Conservation (phyloP, 2,113 vertebrate genomes). For the Mus pahari region DNA sequence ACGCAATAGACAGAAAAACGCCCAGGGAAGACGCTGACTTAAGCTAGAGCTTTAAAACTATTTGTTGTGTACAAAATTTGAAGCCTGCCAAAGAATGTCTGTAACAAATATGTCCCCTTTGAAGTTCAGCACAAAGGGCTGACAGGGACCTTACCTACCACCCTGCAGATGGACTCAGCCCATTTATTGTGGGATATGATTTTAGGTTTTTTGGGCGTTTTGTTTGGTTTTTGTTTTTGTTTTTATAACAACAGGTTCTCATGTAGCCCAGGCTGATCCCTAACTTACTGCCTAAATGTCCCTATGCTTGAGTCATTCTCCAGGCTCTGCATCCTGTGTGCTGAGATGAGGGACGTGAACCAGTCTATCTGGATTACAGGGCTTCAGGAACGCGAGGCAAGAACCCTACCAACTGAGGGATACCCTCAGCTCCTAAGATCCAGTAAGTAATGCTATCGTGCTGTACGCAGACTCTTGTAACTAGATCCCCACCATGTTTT, state of each 20-base stretch:
- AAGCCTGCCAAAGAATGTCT: not conserved
- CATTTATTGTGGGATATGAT: not conserved
- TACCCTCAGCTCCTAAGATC: not conserved
- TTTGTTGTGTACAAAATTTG: not conserved
- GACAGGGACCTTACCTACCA: not conserved
- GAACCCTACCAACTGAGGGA: not conserved
- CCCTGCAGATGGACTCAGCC: rapidly evolving
- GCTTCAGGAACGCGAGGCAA: not conserved
- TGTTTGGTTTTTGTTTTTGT: no score
- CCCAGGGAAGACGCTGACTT: not conserved
- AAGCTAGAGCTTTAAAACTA: not conserved
- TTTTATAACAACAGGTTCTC: not conserved
- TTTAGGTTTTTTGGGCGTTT: no score
- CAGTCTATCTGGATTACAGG: not conserved
- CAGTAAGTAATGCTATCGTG: not conserved
- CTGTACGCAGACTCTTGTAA: not conserved
- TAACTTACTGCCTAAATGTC: not conserved
- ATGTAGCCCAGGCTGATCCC: not conserved
- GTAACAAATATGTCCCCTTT: not conserved
- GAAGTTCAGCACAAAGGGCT: not conserved
- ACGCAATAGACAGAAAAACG: not conserved
- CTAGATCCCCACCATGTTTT: not conserved
- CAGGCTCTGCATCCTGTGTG: not conserved
- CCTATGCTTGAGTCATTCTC: no score
- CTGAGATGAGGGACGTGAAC: not conserved